A percentile compares a stretch with the other conserved stretches of the same genome.
Evolutionary conservation across 2,113 vertebrate genomes (phyloP).

Genomic region (Colaptes auratus): DNA sequence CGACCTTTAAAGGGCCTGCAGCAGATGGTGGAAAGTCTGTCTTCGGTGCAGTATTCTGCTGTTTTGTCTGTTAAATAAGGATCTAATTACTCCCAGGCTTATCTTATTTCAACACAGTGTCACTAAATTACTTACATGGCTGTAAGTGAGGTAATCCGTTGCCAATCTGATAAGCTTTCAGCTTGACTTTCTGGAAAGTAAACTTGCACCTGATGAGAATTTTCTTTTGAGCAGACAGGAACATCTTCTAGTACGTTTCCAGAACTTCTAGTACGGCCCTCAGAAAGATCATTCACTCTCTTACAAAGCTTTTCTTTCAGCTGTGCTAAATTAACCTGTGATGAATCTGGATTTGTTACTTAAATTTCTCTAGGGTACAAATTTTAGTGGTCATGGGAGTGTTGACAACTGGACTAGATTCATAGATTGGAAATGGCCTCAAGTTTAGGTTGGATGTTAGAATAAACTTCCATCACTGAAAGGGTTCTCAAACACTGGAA

Average conservation of each 20-base stretch:
- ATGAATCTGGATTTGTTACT: background rate
- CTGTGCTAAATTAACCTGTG: background rate
- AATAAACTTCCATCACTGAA: too few species aligned
- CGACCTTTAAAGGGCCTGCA: conserved; percentile 70
- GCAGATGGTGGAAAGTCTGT: conserved; percentile 63
- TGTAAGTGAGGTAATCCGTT: conserved; percentile 64
- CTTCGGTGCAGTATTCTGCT: background rate
- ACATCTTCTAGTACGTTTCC: conserved; percentile 1
- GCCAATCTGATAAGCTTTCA: conserved; percentile 66
- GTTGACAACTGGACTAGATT: too few species aligned
- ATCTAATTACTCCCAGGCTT: conserved; percentile 73
- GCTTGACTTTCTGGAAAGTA: conserved; percentile 56
- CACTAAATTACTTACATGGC: conserved; percentile 69
- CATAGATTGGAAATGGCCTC: too few species aligned
- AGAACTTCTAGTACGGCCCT: too few species aligned
- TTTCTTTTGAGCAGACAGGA: background rate
- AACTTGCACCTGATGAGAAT: conserved; percentile 51
- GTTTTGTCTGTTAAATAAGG: conserved; percentile 75
- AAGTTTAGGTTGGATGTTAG: too few species aligned
- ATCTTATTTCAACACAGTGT: conserved; percentile 70
- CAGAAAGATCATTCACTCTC: background rate
- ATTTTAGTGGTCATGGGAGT: too few species aligned
- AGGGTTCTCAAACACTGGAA: too few species aligned
- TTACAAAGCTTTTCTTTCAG: background rate
- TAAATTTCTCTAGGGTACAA: background rate